A percentile compares a stretch with the other conserved stretches of the same genome.
These are phyloP conservation scores for Sebastes ruberrimus DNA, from an alignment of 2,797 vertebrate genomes.

Conservation along the genomic window DNA sequence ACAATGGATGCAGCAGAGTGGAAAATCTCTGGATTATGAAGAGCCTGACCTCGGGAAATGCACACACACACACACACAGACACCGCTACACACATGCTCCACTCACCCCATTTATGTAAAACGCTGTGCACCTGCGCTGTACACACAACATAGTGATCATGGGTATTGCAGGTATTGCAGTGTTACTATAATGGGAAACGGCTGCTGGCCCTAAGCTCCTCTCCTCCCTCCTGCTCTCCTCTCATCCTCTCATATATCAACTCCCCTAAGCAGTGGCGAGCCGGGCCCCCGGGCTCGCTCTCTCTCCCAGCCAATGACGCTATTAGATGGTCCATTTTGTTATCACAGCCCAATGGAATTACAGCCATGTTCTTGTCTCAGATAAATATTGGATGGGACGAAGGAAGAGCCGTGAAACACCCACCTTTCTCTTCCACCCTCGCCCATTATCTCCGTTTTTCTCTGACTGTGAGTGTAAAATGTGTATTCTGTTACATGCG, in stretches of 20 bases:
- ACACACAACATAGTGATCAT: conserved; percentile 46
- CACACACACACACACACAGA: neutral
- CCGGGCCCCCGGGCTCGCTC: conserved; percentile 51
- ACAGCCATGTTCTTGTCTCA: conserved; percentile 41
- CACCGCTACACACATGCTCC: conserved; percentile 13
- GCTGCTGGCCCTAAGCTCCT: conserved; percentile 59
- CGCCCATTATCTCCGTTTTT: conserved; percentile 3
- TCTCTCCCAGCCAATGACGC: conserved; percentile 50
- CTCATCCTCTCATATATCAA: conserved; percentile 75
- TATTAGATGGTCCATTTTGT: conserved; percentile 68
- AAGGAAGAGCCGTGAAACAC: conserved; percentile 15
- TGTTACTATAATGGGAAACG: conserved; percentile 71
- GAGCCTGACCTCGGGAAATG: conserved; percentile 53
- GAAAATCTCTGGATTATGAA: conserved; percentile 75
- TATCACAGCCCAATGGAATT: conserved; percentile 59
- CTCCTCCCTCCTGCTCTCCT: conserved; percentile 52
- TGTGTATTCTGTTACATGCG: conserved; percentile 5
- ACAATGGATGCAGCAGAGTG: conserved; percentile 73
- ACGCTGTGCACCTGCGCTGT: conserved; percentile 49
- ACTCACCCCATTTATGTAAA: conserved; percentile 52
- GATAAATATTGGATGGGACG: conserved; percentile 53
- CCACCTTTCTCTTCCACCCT: neutral
- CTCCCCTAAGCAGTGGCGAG: conserved; percentile 65
- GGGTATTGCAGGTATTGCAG: conserved; percentile 56
- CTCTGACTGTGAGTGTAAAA: neutral